Conservation (phyloP, 2,797 vertebrate species). For the Catharus ustulatus region DNA sequence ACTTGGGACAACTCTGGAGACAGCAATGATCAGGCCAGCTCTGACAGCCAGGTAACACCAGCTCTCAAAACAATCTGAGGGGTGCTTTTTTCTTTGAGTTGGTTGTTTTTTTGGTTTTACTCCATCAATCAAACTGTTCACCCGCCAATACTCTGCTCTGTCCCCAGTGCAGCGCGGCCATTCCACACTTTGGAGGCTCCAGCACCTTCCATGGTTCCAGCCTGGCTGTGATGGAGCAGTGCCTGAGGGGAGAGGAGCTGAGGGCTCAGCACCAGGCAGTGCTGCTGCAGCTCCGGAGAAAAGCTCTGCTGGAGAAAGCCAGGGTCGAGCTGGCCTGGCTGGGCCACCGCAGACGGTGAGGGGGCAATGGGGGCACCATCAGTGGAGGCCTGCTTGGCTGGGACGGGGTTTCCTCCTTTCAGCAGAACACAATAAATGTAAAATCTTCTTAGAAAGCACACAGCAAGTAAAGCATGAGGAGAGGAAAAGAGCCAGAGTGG, state of each 20-base stretch:
- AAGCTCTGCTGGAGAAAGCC: conserved; percentile 67
- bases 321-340: conserved; percentile 66
- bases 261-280: conserved; percentile 55
- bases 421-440: neutral
- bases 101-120: neutral
- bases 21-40: neutral
- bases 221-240: conserved; percentile 63
- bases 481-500: neutral
- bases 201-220: neutral
- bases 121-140: fast-evolving
- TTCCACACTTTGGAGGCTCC: neutral
- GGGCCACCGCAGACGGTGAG: conserved; percentile 64
- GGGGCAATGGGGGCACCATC: fast-evolving
- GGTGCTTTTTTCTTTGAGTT: too few relatives aligned
- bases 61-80: fast-evolving
- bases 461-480: neutral
- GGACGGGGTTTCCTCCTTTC: fast-evolving
- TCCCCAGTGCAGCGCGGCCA: conserved; percentile 52
- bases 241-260: conserved; percentile 69
- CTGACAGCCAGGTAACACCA: neutral
- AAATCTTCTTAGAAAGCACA: neutral
- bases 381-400: fast-evolving
- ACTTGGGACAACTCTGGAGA: neutral
- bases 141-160: fast-evolving
- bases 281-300: conserved; percentile 70